Evolutionary conservation across 2,113 vertebrate species (phyloP).

Genomic region (Syngnathus typhle): DNA sequence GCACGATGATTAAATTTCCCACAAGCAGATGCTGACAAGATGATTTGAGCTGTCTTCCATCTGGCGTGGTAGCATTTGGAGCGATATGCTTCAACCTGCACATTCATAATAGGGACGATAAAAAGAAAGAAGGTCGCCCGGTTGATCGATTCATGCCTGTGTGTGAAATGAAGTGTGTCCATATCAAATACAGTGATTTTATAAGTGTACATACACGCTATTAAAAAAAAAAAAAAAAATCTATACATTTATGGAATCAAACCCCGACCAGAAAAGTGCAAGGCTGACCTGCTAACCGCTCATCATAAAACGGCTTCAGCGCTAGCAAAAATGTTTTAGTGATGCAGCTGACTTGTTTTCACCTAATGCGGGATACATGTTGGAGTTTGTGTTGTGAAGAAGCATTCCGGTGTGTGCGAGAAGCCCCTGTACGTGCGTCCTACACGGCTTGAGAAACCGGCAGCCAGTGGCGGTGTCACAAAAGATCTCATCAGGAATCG

Average conservation of each 20-base stretch:
- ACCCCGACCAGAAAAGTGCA: neutral
- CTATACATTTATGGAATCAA: no score
- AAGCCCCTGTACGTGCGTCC: neutral
- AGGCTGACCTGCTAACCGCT: neutral
- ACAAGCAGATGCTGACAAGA: neutral
- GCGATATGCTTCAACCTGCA: neutral
- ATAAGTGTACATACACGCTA: no score
- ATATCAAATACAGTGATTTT: no score
- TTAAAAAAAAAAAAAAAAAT: no score
- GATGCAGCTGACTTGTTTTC: neutral
- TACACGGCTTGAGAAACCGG: slow-evolving; percentile 48
- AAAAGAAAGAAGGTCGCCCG: no score
- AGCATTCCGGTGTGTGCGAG: neutral
- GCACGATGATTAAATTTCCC: neutral
- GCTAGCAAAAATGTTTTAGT: neutral
- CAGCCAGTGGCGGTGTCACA: slow-evolving; percentile 57
- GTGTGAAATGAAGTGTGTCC: neutral
- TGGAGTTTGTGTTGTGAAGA: slow-evolving; percentile 9
- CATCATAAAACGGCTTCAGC: neutral
- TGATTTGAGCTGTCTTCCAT: neutral
- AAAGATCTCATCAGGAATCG: slow-evolving; percentile 49
- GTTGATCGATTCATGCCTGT: neutral
- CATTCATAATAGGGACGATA: neutral
- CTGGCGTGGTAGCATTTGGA: neutral
- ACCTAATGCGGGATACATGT: neutral